These are phyloP conservation scores for Tetramorium alpestre DNA, from an alignment of 1,140 invertebrate species.

Conservation along the genomic window DNA sequence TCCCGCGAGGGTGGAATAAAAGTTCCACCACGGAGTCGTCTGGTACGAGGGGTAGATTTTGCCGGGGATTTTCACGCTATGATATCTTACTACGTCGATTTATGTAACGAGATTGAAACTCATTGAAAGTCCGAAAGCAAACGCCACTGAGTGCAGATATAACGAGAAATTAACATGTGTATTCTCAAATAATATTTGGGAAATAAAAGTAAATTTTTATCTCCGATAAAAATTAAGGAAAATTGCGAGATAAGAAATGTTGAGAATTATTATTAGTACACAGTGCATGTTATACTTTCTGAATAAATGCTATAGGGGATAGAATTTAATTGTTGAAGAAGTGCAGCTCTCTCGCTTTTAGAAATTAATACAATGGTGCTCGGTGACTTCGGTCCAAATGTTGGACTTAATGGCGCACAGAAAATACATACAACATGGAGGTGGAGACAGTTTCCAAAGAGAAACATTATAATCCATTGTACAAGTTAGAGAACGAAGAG, in stretches of 20 bases:
- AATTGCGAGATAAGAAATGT: not conserved
- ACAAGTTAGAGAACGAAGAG: conserved; percentile 54
- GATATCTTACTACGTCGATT: conserved; percentile 28
- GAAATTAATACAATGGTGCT: not conserved
- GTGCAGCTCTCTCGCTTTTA: not conserved
- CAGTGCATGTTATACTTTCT: not conserved
- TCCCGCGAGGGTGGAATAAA: conserved; percentile 42
- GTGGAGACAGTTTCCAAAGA: conserved; percentile 48
- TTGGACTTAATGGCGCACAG: conserved; percentile 29
- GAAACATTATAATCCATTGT: conserved; percentile 59
- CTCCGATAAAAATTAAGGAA: not conserved
- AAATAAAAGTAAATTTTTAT: not conserved
- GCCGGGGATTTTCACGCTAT: conserved; percentile 41
- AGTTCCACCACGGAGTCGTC: not conserved
- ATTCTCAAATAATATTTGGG: not conserved
- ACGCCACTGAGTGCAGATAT: not conserved
- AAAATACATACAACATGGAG: conserved; percentile 16
- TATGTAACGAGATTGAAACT: conserved; percentile 43
- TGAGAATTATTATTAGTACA: not conserved
- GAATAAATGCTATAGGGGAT: not conserved
- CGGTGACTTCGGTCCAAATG: conserved; percentile 14
- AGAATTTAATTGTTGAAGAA: conserved; percentile 11
- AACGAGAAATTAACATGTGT: not conserved
- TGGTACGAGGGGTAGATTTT: not conserved
- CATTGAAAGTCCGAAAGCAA: conserved; percentile 5